Conservation (phyloP, 2,888 invertebrate species). For the Anoplius nigerrimus region DNA sequence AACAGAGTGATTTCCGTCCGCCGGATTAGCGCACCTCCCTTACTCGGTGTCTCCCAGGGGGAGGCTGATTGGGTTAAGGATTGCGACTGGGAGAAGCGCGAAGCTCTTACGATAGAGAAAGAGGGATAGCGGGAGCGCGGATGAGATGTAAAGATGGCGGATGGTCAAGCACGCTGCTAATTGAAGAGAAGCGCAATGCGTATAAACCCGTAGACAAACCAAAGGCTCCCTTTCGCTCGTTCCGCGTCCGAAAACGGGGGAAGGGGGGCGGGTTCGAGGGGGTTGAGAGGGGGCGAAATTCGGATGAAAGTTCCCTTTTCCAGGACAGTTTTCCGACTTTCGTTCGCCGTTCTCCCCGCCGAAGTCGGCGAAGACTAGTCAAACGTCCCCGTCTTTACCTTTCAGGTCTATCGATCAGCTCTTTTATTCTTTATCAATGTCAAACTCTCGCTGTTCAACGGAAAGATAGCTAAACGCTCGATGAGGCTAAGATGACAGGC, state of each 20-base stretch:
- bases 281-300: no score
- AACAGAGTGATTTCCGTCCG: no score
- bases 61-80: no score
- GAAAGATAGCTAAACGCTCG: slow-evolving; percentile 41
- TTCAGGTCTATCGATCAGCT: neutral
- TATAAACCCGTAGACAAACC: slow-evolving; percentile 47
- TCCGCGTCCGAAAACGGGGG: slow-evolving; percentile 18
- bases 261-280: no score
- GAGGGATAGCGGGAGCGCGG: neutral
- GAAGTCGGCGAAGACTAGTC: slow-evolving; percentile 25
- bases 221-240: slow-evolving; percentile 42
- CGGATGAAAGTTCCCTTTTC: slow-evolving; percentile 15
- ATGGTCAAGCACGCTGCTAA: neutral
- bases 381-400: slow-evolving; percentile 1
- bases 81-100: neutral
- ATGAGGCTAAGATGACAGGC: slow-evolving; percentile 42
- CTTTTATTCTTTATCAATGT: no score
- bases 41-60: no score
- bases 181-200: neutral
- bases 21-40: no score
- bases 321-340: slow-evolving; percentile 17
- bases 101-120: neutral
- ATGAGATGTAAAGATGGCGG: neutral
- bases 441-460: slow-evolving; percentile 40
- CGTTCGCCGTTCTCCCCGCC: slow-evolving; percentile 4